These are phyloP conservation scores for Zeus faber DNA, from an alignment of 2,113 vertebrate genomes.

Conservation along the genomic window DNA sequence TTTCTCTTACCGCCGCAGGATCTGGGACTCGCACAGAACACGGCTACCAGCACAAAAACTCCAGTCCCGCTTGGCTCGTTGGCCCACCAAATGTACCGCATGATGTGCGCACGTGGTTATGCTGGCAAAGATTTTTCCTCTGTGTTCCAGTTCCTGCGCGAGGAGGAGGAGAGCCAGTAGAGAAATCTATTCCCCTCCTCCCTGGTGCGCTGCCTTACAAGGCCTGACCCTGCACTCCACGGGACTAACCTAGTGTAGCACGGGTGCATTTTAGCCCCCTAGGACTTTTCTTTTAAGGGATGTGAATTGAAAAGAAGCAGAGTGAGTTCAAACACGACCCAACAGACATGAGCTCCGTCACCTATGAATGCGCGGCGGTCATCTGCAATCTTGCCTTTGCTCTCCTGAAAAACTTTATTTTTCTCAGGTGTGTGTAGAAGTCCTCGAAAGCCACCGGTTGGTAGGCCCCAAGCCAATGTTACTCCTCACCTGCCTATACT, in stretches of 20 bases:
- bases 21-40: constrained; percentile 92
- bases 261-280: constrained; percentile 18
- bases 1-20: constrained; percentile 81
- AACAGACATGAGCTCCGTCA: constrained; percentile 34
- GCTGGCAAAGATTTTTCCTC: constrained; percentile 96
- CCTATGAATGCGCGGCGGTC: too few relatives aligned
- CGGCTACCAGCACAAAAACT: constrained; percentile 92
- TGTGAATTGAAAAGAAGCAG: constrained; percentile 24
- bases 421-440: constrained; percentile 16
- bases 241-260: constrained; percentile 36
- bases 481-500: neutral
- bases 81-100: constrained; percentile 93
- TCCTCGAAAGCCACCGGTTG: neutral
- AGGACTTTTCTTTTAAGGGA: constrained; percentile 26
- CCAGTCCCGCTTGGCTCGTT: constrained; percentile 88
- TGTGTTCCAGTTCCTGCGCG: constrained; percentile 95
- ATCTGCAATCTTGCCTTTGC: too few relatives aligned
- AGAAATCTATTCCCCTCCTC: constrained; percentile 18
- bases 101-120: constrained; percentile 96
- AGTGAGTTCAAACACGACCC: constrained; percentile 10
- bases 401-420: too few relatives aligned
- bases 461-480: constrained; percentile 5
- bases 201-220: constrained; percentile 47
- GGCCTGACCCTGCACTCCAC: constrained; percentile 36
- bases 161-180: constrained; percentile 89